Base-by-base conservation (phyloP, 2,888 invertebrate genomes). In the Pandemis corylana region DNA sequence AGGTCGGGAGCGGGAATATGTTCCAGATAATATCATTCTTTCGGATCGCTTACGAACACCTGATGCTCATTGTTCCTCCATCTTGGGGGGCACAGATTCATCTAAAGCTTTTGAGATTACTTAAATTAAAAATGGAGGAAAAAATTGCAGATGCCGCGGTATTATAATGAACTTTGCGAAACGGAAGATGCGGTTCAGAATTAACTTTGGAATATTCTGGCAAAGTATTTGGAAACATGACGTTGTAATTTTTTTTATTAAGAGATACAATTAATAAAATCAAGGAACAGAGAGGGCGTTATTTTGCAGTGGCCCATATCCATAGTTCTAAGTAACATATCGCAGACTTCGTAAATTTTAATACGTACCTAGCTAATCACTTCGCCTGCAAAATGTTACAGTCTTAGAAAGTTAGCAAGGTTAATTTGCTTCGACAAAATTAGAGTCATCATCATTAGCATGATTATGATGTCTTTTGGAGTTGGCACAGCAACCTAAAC, bases 1-100 rank as follows among this genome's bases (percentile, higher is more conserved):
- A 87, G 88, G 91, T 88, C 85, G 82, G 81, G 82, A 84, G 82
- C 88, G 84, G 83, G 89, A 91, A 92, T 91, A 92, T 92, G 90
- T 90, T 89, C 80, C 83, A 88, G 88, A 90, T 92, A 91, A 93
- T 91, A 89, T 87, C 84, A 87, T 89, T 90, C 87, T 87, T 85
- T 85, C 84, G 86, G 89, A 91, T 89, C 91, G 87, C 86, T 93
- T 90, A 83, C 82, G 81, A 82, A 89, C 94, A 94, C 94, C 94
- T 94, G 94, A 93, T 93, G 88, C 91, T 89, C 82, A 81, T 83
- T 83, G 80, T 86, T 82, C 80, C 82, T 81, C 81, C 85, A 84
- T 85, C 82, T 84, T 82, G 82, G 82, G 81, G 84, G 77, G 68
- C 62, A 70, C 42, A 68, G 75, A 73, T 77, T 76, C 77, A 82